Base-by-base conservation (phyloP, 2,797 vertebrate species). In the Enteromius viviparus region DNA sequence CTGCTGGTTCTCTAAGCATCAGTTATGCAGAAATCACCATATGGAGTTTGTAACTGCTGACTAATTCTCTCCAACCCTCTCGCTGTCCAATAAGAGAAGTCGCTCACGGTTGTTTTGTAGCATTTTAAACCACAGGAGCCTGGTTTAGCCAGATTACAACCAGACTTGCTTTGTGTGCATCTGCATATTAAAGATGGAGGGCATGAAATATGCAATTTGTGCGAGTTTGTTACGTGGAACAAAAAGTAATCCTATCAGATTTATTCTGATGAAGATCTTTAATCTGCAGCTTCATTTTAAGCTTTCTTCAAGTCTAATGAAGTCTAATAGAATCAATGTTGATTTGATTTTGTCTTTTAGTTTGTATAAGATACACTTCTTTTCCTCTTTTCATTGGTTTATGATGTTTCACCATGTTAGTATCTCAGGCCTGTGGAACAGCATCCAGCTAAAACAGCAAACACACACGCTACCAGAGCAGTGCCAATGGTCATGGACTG, bases 71-170 rank as follows among this genome's bases (percentile, higher is more conserved):
- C 86, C 84, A 76, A 82, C 6, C 29, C 34, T 58, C 32, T 45
- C 23, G 23, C 11, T 45, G 47, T 51, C 42, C 81, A 81, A 45
- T 78, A 81, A 75, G 77, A 66, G 53, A 55, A 58, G 76, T 37
- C 9, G 75, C 78, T 82, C n/a, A 32, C 45, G 76, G 76, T 53
- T 68, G 60, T 77, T 80, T 77, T 77, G 77, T 29, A 74, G 83
- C 49, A 9, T 81, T 85, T 79, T 26, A 84, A 84, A 84, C 84
- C 81, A 66, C 87, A 76, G 82, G 82, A 87, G 78, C n/a, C 81
- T 58, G 53, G 53, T 78, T 78, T 84, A 40, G 62, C 49, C 81
- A 29, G 64, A 78, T 58, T 19, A n/a, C 60, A 75, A 66, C 45
- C 68, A 72, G 79, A 66, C 47, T 84, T 83, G 80, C 84, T 88